These are phyloP conservation scores for Eulemur rufifrons DNA, from an alignment of 2,113 vertebrate species.

Conservation along the genomic window DNA sequence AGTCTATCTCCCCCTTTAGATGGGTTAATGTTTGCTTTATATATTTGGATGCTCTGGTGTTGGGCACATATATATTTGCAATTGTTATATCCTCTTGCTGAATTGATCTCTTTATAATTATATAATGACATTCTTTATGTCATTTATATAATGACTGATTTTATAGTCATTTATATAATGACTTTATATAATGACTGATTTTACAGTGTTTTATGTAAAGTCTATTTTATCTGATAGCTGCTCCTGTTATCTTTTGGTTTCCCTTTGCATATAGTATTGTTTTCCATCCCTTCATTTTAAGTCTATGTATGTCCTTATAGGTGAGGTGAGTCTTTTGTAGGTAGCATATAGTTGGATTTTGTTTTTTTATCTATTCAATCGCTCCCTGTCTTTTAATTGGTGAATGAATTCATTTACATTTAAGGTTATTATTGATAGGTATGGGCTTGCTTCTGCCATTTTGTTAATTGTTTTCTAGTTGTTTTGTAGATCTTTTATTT, in stretches of 20 bases:
- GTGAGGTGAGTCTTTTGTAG: neutral
- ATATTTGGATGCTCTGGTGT: neutral
- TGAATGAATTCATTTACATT: neutral
- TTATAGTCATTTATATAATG: too few species aligned
- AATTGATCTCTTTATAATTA: neutral
- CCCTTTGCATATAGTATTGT: neutral
- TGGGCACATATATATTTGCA: neutral
- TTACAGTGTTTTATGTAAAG: neutral
- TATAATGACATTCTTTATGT: too few species aligned
- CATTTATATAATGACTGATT: too few species aligned
- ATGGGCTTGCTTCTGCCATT: neutral
- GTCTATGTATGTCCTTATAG: neutral
- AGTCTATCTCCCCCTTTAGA: neutral
- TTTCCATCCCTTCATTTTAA: neutral
- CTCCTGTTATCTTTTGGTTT: neutral
- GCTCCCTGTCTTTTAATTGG: neutral
- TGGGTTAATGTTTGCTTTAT: neutral
- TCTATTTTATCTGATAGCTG: neutral
- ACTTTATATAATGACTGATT: neutral
- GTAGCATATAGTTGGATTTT: neutral
- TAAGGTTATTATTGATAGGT: neutral
- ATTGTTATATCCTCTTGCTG: neutral
- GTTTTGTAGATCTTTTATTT: too few species aligned
- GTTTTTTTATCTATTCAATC: neutral
- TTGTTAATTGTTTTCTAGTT: neutral